phyloP scores from a whole-genome alignment of 1,140 invertebrate species.

The Chionoecetes opilio region DNA sequence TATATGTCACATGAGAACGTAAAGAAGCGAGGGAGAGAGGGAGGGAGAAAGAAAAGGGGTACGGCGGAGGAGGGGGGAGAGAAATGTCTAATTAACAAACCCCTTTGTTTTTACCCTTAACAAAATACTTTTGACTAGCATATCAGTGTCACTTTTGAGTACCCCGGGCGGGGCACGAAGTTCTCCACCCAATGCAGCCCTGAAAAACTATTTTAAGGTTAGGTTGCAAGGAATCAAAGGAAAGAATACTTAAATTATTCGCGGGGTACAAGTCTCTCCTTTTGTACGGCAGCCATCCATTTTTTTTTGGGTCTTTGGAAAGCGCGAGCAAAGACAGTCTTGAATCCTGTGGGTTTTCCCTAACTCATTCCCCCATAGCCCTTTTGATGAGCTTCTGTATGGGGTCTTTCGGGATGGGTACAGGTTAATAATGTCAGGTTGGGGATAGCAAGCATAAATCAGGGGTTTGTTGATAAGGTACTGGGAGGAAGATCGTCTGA shows the following conservation, averaged over 20 bases:
- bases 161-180: slow-evolving; percentile 55
- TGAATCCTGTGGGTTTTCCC: too few relatives aligned
- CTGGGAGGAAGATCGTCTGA: too few relatives aligned
- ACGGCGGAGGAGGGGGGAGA: too few relatives aligned
- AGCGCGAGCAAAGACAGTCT: too few relatives aligned
- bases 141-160: slow-evolving; percentile 63
- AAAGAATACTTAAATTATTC: slow-evolving; percentile 40
- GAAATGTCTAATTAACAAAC: too few relatives aligned
- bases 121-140: not conserved
- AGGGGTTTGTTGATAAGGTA: too few relatives aligned
- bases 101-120: too few relatives aligned
- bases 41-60: too few relatives aligned
- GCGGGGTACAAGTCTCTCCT: slow-evolving; percentile 42
- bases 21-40: too few relatives aligned
- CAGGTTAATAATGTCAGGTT: too few relatives aligned
- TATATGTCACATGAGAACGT: too few relatives aligned
- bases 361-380: slow-evolving; percentile 42
- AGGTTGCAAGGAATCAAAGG: slow-evolving; percentile 57
- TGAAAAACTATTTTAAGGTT: slow-evolving; percentile 43
- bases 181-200: slow-evolving; percentile 49
- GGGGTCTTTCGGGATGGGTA: slow-evolving; percentile 19
- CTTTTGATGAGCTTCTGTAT: slow-evolving; percentile 37
- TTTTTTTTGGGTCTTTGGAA: not conserved
- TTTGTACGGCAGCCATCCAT: slow-evolving; percentile 33
- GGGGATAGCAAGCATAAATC: too few relatives aligned